Base-by-base conservation (phyloP, 2,113 vertebrate species). In the Lasiurus cinereus region DNA sequence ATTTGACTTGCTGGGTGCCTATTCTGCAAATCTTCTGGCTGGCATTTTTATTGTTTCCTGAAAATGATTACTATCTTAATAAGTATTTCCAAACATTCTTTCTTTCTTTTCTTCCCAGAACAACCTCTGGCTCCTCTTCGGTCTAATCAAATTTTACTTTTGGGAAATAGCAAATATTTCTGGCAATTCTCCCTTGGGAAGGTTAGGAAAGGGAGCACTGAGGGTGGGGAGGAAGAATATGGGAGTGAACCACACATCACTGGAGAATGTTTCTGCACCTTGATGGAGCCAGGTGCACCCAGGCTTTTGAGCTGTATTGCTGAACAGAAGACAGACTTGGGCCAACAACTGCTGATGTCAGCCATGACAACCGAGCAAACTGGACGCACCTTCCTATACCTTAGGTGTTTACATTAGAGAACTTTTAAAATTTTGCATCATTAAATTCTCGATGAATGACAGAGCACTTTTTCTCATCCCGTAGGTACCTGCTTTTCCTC, bases 111-210 rank as follows among this genome's bases (percentile, higher is more conserved):
- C 10, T 9, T 14, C 6, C 6, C 8, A 36, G 5, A 83, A 31
- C 36, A 39, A 56, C 13, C 67, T 79, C 50, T 66, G 80, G 70
- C 14, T 87, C 77, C 54, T 64, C 67, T 64, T 92, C 54, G 52
- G 66, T 33, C 54, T 73, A 70, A 93, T 67, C 62, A 78, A 85
- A 91, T 18, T 70, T 84, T 29, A 76, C 18, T 72, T 76, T 18
- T 83, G 90, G 59, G 59, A 93, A 91, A 89, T 7, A 85, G 43
- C 22, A 90, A 79, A 22, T 88, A 64, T 52, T 56, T 72, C n/a
- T 91, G 64, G 59, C n/a, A 72, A 22, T 36, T 36, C 14, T 94
- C 66, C 36, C 48, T 14, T 84, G 56, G 43, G 29, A 84, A 83
- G 82, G 76, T 79, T 22, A 52, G 64, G 43, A 67, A 73, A 36